Evolutionary conservation across 2,113 vertebrate genomes (phyloP), one percentile per base, ranked within the genome.

Genomic region (Trichomycterus rosablanca): DNA sequence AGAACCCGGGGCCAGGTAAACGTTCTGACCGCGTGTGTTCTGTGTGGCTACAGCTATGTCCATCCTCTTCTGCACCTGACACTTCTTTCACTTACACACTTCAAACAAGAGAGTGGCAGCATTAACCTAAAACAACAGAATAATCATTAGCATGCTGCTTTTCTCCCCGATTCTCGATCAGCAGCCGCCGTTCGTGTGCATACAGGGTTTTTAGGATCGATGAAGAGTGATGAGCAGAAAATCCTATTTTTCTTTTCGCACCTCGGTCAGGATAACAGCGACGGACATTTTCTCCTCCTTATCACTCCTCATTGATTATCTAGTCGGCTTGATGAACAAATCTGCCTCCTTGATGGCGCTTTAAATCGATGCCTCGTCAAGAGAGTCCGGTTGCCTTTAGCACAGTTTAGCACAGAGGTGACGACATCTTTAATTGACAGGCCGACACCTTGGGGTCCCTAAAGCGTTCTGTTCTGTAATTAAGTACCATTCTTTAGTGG

Each of bases 1-100:
- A 91, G 88, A 92, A 88, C 88, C 85, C 90, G 88, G 91, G 91
- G 90, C 86, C 91, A 93, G 91, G 88, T 90, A 89, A 92, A 90
- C 88, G 87, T 89, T 92, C 91, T 91, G 92, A 86, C 80, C 85
- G 85, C 86, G 88, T 87, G 87, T 86, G 88, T 89, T 91, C 92
- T 90, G 84, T 92, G 92, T 92, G 91, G 91, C 92, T 89, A 88
- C 87, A 76, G 88, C 89, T 90, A 87, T 89, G 87, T 86, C 84
- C 85, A 80, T 84, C 87, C 71, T 80, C 78, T 75, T 76, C 71
- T 73, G 71, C 80, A 78, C 72, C 75, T 48, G 68, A 72, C 59
- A 70, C 63, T 55, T 69, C 44, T 74, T 60, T 61, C 48, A 59
- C 24, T 28, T 26, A 34, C 22, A 60, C 49, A 57, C 55, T 73